A percentile compares a stretch with the other conserved stretches of the same genome.
Conservation (phyloP, 2,113 vertebrate genomes). For the Colinus virginianus region DNA sequence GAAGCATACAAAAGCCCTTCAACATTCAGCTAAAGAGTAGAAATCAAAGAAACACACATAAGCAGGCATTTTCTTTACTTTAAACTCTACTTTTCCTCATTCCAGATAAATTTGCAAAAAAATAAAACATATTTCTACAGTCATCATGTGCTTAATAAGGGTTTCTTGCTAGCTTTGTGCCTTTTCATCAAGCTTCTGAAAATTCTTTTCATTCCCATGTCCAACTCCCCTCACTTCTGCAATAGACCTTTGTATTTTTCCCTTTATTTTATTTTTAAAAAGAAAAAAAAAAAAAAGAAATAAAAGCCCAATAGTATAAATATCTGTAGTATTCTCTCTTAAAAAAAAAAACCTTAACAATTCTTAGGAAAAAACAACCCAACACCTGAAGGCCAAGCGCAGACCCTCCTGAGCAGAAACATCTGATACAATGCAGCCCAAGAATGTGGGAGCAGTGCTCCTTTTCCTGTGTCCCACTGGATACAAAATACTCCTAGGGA, state of each 20-base stretch:
- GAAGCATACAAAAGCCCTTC: not conserved
- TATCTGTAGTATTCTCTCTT: not conserved
- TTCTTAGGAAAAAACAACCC: not conserved
- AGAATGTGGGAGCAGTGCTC: not conserved
- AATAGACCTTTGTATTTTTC: rapidly evolving
- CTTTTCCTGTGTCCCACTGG: not conserved
- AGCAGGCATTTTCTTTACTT: not conserved
- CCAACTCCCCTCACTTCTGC: not conserved
- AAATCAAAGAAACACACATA: rapidly evolving
- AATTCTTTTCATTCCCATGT: not conserved
- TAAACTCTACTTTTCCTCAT: not conserved
- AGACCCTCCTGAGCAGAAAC: rapidly evolving
- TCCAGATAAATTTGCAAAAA: not conserved
- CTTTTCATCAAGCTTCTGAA: not conserved
- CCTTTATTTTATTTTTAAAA: not conserved
- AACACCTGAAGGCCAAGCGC: rapidly evolving
- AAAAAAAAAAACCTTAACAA: not conserved
- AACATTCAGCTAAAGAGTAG: not conserved
- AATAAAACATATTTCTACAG: not conserved
- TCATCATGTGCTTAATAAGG: not conserved
- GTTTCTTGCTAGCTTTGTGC: not conserved
- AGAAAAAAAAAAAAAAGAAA: not conserved
- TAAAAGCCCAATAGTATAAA: not conserved
- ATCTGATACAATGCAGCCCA: rapidly evolving
- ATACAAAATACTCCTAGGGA: rapidly evolving